Evolutionary conservation across 2,888 invertebrate genomes (phyloP), one percentile per base, ranked within the genome.

Genomic region (Stomorhina lunata): DNA sequence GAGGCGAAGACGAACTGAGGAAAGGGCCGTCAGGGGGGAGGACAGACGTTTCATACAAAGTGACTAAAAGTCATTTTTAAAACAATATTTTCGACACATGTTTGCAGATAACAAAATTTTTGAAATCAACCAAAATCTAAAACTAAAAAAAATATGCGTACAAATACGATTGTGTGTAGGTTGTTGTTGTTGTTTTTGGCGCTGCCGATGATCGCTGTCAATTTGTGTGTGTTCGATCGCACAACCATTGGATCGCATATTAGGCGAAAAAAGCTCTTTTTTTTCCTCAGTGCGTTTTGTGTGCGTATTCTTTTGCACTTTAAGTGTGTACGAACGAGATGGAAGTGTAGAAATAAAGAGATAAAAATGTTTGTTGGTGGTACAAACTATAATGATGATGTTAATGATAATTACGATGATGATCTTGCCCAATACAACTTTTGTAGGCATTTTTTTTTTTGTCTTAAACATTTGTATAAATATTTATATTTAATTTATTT

Each of bases 271-370:
- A 73, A 65, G 57, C 57, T 71, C 29, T 65, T 77, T 65, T 45
- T 40, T 9, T 32, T 32, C 15, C 0, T n/a, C 20, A 73, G 25
- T 81, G 81, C 71, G 77, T 59, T 77, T 59, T 65, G 72, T 9
- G 17, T 68, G 78, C 68, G 78, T 78, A 81, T 81, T 81, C 81
- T 81, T 81, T 81, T 81, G 78, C 81, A 81, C 50, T 78, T 50
- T 9, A 40, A 53, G 27, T n/a, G 45, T 20, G 53, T 12, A 22
- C 32, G 7, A 15, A n/a, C n/a, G n/a, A n/a, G n/a, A 34, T 9
- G 9, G 10, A 7, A 29, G 6, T 40, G 15, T 29, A 20, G 22
- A n/a, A n/a, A n/a, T n/a, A n/a, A n/a, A n/a, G n/a, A n/a, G n/a
- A n/a, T n/a, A n/a, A n/a, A n/a, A n/a, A 10, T 53, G 5, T 65